These are phyloP conservation scores for Homarus gammarus DNA, from an alignment of 2,888 invertebrate species.

Conservation along the genomic window DNA sequence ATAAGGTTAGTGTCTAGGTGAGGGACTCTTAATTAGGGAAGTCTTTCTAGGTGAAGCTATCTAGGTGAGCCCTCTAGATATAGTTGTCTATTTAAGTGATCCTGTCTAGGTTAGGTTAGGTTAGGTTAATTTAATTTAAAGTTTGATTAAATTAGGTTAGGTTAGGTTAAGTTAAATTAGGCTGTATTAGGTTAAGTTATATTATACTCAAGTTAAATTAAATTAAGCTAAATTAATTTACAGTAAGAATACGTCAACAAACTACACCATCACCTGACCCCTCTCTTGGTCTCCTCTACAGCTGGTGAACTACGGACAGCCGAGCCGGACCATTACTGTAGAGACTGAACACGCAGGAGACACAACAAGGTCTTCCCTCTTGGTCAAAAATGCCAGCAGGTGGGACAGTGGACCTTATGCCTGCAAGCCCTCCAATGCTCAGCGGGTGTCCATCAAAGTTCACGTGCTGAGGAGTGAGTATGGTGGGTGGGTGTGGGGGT, in stretches of 20 bases:
- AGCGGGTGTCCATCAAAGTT: constrained; percentile 70
- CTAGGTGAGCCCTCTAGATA: not conserved
- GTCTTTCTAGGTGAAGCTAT: not conserved
- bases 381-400: constrained; percentile 68
- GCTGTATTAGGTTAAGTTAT: too few relatives aligned
- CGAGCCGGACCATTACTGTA: constrained; percentile 55
- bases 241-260: too few relatives aligned
- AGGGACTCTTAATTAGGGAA: not conserved
- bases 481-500: not conserved
- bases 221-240: too few relatives aligned
- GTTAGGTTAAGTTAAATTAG: too few relatives aligned
- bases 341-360: constrained; percentile 67
- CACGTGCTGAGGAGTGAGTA: constrained; percentile 75
- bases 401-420: constrained; percentile 75
- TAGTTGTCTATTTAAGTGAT: not conserved
- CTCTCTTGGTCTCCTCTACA: too few relatives aligned
- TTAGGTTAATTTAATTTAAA: too few relatives aligned
- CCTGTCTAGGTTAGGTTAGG: too few relatives aligned
- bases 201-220: too few relatives aligned
- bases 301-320: constrained; percentile 73
- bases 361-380: constrained; percentile 70
- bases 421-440: constrained; percentile 76
- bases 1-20: constrained; percentile 46
- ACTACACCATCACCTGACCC: too few relatives aligned
- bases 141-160: too few relatives aligned